Conservation (phyloP, 2,797 vertebrate genomes). For the Hylomyscus alleni region DNA sequence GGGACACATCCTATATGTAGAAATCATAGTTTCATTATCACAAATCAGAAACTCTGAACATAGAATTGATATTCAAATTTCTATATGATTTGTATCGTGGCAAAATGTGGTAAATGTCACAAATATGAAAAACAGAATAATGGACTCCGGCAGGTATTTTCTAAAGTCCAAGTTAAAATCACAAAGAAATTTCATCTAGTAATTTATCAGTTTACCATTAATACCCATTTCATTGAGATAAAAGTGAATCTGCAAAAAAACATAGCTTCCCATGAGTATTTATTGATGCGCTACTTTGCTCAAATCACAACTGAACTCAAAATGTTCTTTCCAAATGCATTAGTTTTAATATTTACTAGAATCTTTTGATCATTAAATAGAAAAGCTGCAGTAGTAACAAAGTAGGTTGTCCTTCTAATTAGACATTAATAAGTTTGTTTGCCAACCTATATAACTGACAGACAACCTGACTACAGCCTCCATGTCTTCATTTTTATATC, state of each 20-base stretch:
- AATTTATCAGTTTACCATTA: conserved; percentile 30
- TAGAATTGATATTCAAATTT: background rate
- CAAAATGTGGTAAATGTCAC: background rate
- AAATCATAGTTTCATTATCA: background rate
- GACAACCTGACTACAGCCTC: background rate
- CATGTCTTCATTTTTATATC: background rate
- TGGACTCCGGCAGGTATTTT: background rate
- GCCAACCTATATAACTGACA: background rate
- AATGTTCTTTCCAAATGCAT: background rate
- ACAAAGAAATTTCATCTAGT: background rate
- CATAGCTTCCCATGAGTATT: background rate
- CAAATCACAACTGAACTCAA: background rate
- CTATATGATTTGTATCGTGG: background rate
- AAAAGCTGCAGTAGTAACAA: background rate
- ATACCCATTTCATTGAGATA: background rate
- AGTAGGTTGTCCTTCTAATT: background rate
- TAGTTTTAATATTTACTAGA: background rate
- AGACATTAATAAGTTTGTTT: background rate
- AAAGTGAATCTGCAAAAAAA: background rate
- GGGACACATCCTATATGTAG: background rate
- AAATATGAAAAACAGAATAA: conserved; percentile 6
- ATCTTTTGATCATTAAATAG: conserved; percentile 3
- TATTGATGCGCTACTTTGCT: background rate
- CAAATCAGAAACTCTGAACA: background rate
- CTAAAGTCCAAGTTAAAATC: conserved; percentile 9